phyloP scores from a whole-genome alignment of 2,888 invertebrate species.

The Aleiodes testaceus region DNA sequence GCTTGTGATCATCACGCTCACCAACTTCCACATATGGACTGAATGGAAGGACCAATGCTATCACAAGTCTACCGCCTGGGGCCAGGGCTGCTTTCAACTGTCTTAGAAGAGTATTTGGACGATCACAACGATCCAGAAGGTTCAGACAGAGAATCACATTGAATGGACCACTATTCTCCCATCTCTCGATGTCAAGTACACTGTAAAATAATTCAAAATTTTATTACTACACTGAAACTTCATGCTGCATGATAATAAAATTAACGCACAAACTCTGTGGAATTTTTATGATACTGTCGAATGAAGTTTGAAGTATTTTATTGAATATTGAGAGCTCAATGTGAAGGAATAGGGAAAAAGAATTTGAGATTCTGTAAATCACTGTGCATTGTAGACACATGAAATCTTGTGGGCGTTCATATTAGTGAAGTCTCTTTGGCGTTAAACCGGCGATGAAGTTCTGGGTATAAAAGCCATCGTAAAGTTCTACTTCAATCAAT shows the following conservation, averaged over 20 bases:
- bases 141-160: constrained; percentile 93
- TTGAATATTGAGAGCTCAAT: constrained; percentile 11
- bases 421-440: constrained; percentile 16
- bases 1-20: constrained; percentile 81
- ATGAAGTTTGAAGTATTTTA: constrained; percentile 21
- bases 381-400: neutral
- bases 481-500: constrained; percentile 64
- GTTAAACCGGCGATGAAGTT: constrained; percentile 22
- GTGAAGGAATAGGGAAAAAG: too few species aligned
- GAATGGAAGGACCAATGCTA: constrained; percentile 96
- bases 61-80: constrained; percentile 83
- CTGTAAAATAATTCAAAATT: constrained; percentile 71
- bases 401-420: constrained; percentile 31
- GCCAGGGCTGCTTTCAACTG: constrained; percentile 83
- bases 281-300: neutral
- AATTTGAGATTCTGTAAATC: neutral
- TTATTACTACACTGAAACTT: neutral
- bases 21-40: constrained; percentile 94
- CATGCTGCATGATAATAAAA: neutral
- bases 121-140: constrained; percentile 93
- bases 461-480: constrained; percentile 59
- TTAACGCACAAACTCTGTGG: neutral
- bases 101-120: constrained; percentile 84
- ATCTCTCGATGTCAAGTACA: constrained; percentile 81
- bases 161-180: constrained; percentile 77